Percentiles rank a stretch among this genome's conserved stretches.
Evolutionary conservation across 2,113 vertebrate species (phyloP).

Genomic region (Microtus pennsylvanicus): DNA sequence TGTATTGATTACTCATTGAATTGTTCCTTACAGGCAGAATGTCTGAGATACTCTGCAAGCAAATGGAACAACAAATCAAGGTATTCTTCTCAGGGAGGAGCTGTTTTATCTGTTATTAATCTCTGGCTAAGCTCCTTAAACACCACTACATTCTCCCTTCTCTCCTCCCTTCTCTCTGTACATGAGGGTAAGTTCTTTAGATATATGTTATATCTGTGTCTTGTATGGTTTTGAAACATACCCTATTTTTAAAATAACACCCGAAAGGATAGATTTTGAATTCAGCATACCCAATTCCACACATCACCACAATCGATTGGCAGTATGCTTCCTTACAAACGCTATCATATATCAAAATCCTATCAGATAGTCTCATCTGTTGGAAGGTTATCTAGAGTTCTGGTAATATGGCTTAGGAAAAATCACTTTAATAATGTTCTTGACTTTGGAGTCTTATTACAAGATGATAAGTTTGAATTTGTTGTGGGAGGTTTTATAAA

Average conservation of each 20-base stretch:
- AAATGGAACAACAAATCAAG: constrained; percentile 56
- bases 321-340: neutral
- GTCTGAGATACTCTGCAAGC: constrained; percentile 74
- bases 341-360: neutral
- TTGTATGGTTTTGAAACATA: neutral
- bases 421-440: neutral
- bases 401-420: neutral
- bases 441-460: neutral
- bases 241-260: neutral
- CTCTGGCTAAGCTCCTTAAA: constrained; percentile 40
- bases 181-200: neutral
- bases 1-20: constrained; percentile 63
- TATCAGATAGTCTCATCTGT: neutral
- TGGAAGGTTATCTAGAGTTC: neutral
- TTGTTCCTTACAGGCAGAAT: constrained; percentile 56
- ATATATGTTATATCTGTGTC: neutral
- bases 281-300: neutral
- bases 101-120: constrained; percentile 38
- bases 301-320: neutral
- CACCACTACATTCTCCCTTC: neutral
- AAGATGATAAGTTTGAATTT: constrained; percentile 36
- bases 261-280: constrained; percentile 1
- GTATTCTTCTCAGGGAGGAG: constrained; percentile 27
- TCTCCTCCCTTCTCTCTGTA: neutral
- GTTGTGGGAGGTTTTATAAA: neutral